These are phyloP conservation scores for Varanus komodoensis DNA, from an alignment of 2,113 vertebrate genomes.

Conservation along the genomic window DNA sequence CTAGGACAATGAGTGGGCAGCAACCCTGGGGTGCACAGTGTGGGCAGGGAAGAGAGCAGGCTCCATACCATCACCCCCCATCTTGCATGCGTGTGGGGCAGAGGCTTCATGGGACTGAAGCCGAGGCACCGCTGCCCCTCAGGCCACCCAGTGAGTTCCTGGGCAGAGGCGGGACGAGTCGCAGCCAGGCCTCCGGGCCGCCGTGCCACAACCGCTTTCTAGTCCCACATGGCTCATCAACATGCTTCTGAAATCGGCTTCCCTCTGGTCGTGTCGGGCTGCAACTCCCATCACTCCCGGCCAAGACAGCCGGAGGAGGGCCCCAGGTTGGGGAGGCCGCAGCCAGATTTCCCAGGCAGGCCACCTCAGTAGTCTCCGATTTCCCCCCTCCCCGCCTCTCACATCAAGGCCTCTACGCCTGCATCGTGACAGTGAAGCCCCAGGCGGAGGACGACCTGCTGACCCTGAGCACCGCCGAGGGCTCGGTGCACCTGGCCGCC, in stretches of 20 bases:
- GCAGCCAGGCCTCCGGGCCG: not conserved
- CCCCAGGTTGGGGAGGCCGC: not conserved
- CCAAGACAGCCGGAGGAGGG: too few species aligned
- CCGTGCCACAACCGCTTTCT: not conserved
- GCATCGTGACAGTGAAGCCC: constrained; percentile 52
- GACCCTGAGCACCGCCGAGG: constrained; percentile 60
- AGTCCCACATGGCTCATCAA: not conserved
- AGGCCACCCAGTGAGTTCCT: not conserved
- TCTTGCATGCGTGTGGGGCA: not conserved
- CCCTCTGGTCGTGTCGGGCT: not conserved
- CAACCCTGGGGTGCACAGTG: too few species aligned
- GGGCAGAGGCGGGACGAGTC: not conserved
- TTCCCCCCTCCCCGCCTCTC: not conserved
- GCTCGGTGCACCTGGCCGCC: constrained; percentile 57
- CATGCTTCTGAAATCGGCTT: not conserved
- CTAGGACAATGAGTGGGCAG: not conserved
- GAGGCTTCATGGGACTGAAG: not conserved
- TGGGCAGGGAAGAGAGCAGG: too few species aligned
- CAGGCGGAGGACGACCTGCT: constrained; percentile 56
- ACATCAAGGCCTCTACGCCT: constrained; percentile 68
- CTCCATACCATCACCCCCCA: not conserved
- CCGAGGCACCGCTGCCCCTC: not conserved
- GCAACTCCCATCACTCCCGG: too few species aligned
- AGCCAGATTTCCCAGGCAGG: not conserved
- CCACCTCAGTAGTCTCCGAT: not conserved